Evolutionary conservation across 2,113 vertebrate genomes (phyloP).

Genomic region (Embiotoca jacksoni): DNA sequence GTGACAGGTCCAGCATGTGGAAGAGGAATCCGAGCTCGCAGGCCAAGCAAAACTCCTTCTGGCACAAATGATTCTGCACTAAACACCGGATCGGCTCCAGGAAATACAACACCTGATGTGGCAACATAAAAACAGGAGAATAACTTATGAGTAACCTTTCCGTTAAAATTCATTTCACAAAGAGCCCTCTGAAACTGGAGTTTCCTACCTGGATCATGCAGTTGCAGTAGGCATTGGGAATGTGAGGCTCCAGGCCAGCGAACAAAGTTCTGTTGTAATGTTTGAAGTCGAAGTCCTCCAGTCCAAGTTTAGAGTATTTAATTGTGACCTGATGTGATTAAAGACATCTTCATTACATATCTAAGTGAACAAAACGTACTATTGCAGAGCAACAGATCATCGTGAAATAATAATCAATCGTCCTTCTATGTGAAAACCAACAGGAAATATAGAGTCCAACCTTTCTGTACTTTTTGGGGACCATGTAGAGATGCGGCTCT

Average conservation of each 20-base stretch:
- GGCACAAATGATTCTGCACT: constrained; percentile 98
- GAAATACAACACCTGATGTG: constrained; percentile 92
- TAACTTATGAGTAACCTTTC: not conserved
- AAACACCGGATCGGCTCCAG: constrained; percentile 95
- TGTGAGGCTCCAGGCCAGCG: constrained; percentile 97
- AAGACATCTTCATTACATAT: not conserved
- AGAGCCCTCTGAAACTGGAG: no score
- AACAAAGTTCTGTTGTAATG: constrained; percentile 99
- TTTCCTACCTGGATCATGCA: constrained; percentile 96
- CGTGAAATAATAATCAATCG: not conserved
- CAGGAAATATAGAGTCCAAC: constrained; percentile 69
- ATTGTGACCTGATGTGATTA: constrained; percentile 91
- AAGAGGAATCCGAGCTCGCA: constrained; percentile 98
- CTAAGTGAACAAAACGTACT: not conserved
- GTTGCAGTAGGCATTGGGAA: constrained; percentile 99
- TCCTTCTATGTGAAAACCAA: not conserved
- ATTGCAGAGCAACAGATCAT: not conserved
- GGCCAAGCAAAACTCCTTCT: constrained; percentile 98
- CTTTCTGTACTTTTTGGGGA: constrained; percentile 98
- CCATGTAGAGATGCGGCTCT: constrained; percentile 96
- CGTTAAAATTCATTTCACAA: fast-evolving
- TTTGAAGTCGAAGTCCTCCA: constrained; percentile 99
- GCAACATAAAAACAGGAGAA: constrained; percentile 7
- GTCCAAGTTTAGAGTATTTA: constrained; percentile 97
- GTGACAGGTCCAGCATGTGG: constrained; percentile 97